Conservation (phyloP, 92 coral and sea anemone genomes). For the Hydrozoanthus gracilis region DNA sequence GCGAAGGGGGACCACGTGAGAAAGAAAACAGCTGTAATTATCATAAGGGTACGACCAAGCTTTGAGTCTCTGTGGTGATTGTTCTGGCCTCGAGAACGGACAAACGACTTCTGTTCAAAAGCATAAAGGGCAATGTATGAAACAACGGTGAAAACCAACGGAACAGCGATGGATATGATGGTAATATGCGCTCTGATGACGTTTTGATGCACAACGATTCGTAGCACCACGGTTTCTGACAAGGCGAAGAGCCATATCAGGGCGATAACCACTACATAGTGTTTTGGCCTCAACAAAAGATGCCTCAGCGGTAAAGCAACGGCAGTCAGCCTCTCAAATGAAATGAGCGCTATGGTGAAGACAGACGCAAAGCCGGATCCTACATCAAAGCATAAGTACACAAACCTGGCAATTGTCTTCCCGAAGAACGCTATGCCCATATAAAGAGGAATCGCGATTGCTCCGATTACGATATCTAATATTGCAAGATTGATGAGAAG, state of each 20-base stretch:
- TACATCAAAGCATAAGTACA: conserved; percentile 44
- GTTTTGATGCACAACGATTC: conserved; percentile 41
- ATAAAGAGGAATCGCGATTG: conserved; percentile 61
- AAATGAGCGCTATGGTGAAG: conserved; percentile 51
- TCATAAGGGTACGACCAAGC: conserved; percentile 57
- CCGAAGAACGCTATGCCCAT: conserved; percentile 45
- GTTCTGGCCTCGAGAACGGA: conserved; percentile 40
- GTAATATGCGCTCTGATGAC: conserved; percentile 48
- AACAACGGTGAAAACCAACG: conserved; percentile 44
- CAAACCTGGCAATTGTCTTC: background rate
- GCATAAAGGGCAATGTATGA: conserved; percentile 27
- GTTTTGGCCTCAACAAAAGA: conserved; percentile 36
- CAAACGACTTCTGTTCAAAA: conserved; percentile 38
- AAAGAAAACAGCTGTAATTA: conserved; percentile 48
- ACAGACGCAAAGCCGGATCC: conserved; percentile 60
- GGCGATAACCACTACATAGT: conserved; percentile 43
- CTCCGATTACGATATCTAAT: conserved; percentile 60
- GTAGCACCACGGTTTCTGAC: conserved; percentile 36
- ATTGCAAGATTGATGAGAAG: conserved; percentile 53
- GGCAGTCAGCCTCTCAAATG: conserved; percentile 61
- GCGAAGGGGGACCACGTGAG: conserved; percentile 68
- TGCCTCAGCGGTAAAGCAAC: conserved; percentile 54
- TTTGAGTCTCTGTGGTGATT: conserved; percentile 50
- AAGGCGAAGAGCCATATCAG: conserved; percentile 51
- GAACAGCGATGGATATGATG: conserved; percentile 47